Evolutionary conservation across 2,113 vertebrate genomes (phyloP).

Genomic region (Crotalus helleri): DNA sequence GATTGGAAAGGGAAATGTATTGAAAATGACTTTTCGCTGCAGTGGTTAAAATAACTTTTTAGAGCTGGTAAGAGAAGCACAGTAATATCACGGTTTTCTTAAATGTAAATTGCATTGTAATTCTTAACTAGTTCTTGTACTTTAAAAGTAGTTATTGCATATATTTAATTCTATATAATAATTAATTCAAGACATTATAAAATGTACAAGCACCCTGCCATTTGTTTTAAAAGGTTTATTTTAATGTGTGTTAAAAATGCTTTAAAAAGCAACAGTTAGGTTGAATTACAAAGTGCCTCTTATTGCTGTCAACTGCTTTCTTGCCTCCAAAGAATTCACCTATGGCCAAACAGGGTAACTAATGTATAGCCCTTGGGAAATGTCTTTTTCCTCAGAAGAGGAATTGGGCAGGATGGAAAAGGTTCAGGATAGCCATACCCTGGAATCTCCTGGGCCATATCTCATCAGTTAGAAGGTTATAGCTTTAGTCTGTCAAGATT

Average conservation of each 20-base stretch:
- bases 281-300: background rate
- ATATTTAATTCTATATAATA: background rate
- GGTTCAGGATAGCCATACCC: background rate
- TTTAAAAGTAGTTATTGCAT: background rate
- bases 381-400: background rate
- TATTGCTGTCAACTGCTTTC: background rate
- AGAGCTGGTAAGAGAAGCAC: background rate
- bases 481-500: background rate
- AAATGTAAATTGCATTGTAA: background rate
- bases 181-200: background rate
- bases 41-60: background rate
- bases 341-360: background rate
- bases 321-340: background rate
- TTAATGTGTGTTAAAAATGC: background rate
- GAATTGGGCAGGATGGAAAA: background rate
- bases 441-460: background rate
- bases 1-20: background rate
- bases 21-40: background rate
- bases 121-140: background rate
- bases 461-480: background rate
- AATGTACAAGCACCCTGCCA: background rate
- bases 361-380: background rate
- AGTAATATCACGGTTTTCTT: background rate
- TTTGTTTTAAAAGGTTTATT: background rate
- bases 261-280: background rate